Percentiles rank a stretch among this genome's conserved stretches.
Evolutionary conservation across 1,140 invertebrate genomes (phyloP).

Genomic region (Zaprionus lachaisei): DNA sequence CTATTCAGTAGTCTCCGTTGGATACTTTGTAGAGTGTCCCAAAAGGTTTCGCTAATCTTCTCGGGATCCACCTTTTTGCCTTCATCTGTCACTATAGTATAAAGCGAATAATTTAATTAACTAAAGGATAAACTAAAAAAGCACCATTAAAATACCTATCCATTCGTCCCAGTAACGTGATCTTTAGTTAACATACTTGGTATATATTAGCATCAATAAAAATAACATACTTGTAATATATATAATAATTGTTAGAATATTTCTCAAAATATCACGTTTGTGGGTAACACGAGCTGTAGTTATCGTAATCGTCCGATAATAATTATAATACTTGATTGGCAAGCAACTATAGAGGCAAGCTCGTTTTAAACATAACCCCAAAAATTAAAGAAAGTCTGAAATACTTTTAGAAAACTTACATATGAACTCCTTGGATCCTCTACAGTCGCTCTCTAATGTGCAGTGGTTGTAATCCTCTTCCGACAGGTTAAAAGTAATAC

Average conservation of each 20-base stretch:
- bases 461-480: slow-evolving; percentile 51
- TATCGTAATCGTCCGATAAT: neutral
- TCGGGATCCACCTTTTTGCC: slow-evolving; percentile 69
- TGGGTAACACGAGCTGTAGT: neutral
- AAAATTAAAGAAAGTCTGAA: neutral
- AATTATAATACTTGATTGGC: neutral
- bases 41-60: slow-evolving; percentile 44
- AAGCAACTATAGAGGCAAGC: neutral
- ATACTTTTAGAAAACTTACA: slow-evolving; percentile 51
- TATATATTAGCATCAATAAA: too few relatives aligned
- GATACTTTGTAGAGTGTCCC: slow-evolving; percentile 52
- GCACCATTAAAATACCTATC: neutral
- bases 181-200: too few relatives aligned
- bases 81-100: slow-evolving; percentile 64
- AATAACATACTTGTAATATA: too few relatives aligned
- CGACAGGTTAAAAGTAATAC: slow-evolving; percentile 62
- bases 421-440: slow-evolving; percentile 78
- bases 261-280: neutral
- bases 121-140: too few relatives aligned
- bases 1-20: slow-evolving; percentile 84
- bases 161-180: neutral
- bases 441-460: slow-evolving; percentile 40
- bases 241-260: neutral
- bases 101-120: neutral
- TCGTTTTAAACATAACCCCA: neutral